phyloP scores from a whole-genome alignment of 2,797 vertebrate species.

The Myiotriccus ornatus region DNA sequence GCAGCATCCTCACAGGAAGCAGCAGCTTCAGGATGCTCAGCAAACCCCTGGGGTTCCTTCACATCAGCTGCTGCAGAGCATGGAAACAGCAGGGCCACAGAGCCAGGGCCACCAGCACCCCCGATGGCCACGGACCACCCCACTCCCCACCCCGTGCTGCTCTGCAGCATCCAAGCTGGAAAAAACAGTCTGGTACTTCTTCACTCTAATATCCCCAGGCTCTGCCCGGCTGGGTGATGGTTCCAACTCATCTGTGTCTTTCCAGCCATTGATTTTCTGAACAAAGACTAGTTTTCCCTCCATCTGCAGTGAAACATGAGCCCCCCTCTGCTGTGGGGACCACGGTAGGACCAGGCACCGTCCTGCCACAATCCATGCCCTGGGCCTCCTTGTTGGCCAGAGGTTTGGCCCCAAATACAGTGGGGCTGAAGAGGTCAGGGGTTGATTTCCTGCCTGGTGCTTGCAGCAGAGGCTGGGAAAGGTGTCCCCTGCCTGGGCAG shows the following conservation, averaged over 20 bases:
- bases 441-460: not conserved
- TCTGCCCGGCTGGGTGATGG: not conserved
- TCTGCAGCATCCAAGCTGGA: not conserved
- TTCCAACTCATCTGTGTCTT: not conserved
- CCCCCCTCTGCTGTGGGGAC: not conserved
- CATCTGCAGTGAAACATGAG: not conserved
- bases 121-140: accelerated
- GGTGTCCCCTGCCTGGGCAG: not conserved
- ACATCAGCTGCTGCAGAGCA: not conserved
- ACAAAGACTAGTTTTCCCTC: not conserved
- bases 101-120: accelerated
- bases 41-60: not conserved
- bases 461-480: not conserved
- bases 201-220: not conserved
- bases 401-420: not conserved
- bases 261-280: not conserved
- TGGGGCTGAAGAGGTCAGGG: not conserved
- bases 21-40: not conserved
- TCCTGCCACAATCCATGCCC: not conserved
- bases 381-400: not conserved
- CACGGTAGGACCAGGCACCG: not conserved
- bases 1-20: not conserved
- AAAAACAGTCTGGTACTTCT: not conserved
- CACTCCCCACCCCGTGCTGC: accelerated
- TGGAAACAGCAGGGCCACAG: not conserved